Evolutionary conservation across 2,888 invertebrate genomes (phyloP), one percentile per base, ranked within the genome.

Genomic region (Sphaerophoria rueppellii): DNA sequence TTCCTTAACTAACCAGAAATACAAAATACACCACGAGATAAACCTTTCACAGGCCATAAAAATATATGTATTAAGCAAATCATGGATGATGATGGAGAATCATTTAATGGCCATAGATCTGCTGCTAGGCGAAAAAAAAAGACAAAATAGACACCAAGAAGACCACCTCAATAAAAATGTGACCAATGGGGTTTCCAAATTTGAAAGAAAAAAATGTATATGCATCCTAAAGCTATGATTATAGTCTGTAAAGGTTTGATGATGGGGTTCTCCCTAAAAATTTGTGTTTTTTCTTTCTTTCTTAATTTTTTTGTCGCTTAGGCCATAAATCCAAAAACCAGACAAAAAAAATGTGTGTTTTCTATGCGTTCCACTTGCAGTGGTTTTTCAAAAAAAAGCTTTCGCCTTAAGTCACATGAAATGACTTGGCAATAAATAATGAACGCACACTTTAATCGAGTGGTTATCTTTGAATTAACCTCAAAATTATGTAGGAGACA

Each of bases 1-100:
- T 24, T 24, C 24, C 24, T 24, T 24, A 9, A 35, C n/a, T 7
- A 12, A 50, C 35, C 52, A 50, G 12, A 61, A 46, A 24, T 32
- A 60, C 35, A 58, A 16, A 16, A n/a, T n/a, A 35, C 4, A 58
- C 7, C 5, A 32, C 58, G n/a, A 76, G 61, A 77, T 73, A 76
- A 85, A 81, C 85, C 85, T 77, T 85, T 85, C 81, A 81, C 85
- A 85, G 76, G 57, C 81, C 52, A 85, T 85, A 50, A 81, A 85
- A 71, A 72, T 43, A 69, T 65, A 52, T 46, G 57, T 72, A 76
- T 85, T 85, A 76, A 63, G 76, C 81, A 81, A 81, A 85, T 85
- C 81, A 81, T 54, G 70, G 76, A 43, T 24, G 24, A 70, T 72
- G 77, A 73, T 72, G 77, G 70, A 72, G 81, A 81, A 85, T 85